A percentile compares a stretch with the other conserved stretches of the same genome.
phyloP scores from a whole-genome alignment of 2,113 vertebrate genomes.

The Mesembrinibis cayennensis region DNA sequence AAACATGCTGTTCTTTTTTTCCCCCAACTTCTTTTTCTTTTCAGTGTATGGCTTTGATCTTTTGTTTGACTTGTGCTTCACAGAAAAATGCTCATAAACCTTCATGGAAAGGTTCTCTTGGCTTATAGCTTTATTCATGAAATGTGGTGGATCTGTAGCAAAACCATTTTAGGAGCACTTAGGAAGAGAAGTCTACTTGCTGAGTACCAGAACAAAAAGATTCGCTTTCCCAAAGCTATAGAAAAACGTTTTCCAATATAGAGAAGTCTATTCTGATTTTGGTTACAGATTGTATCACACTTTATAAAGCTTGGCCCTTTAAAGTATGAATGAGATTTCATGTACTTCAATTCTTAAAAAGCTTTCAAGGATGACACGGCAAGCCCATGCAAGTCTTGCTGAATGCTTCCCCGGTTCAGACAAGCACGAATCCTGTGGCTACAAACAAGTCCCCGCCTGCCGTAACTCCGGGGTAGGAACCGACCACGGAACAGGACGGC shows the following conservation, averaged over 20 bases:
- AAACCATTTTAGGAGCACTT: slow-evolving; percentile 61
- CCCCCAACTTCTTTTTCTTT: background rate
- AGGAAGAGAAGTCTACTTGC: slow-evolving; percentile 35
- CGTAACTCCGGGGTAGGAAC: background rate
- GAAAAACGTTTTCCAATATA: slow-evolving; percentile 28
- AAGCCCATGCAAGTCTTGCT: slow-evolving; percentile 45
- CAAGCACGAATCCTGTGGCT: background rate
- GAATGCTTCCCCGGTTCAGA: background rate
- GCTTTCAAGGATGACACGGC: slow-evolving; percentile 25
- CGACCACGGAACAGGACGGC: background rate
- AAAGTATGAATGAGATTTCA: slow-evolving; percentile 28
- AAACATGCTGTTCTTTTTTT: background rate
- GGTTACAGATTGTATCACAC: background rate
- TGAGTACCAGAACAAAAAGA: slow-evolving; percentile 15
- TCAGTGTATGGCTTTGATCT: slow-evolving; percentile 62
- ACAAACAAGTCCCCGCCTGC: background rate
- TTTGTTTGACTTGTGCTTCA: slow-evolving; percentile 66
- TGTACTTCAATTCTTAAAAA: background rate
- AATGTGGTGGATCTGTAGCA: slow-evolving; percentile 51
- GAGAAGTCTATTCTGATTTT: background rate
- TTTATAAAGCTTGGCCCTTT: slow-evolving; percentile 28
- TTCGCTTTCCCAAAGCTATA: background rate
- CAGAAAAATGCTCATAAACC: slow-evolving; percentile 63
- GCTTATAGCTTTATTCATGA: slow-evolving; percentile 62
- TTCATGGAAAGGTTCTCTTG: slow-evolving; percentile 55